A percentile compares a stretch with the other conserved stretches of the same genome.
Evolutionary conservation across 2,888 invertebrate species (phyloP).

Genomic region (Dryobotodes eremita): DNA sequence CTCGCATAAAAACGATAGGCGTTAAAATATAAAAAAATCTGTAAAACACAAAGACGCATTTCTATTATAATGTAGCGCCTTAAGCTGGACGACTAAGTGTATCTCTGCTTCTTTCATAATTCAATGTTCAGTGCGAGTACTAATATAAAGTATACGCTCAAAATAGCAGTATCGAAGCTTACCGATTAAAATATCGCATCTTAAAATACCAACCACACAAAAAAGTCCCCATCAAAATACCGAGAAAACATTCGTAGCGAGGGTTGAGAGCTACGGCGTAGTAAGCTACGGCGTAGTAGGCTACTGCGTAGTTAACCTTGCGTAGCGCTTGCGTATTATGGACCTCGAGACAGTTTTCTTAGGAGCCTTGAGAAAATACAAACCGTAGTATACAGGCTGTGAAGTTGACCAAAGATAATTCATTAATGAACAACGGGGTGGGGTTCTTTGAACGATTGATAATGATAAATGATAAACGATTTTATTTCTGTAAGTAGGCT

Average conservation of each 20-base stretch:
- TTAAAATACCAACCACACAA: constrained; percentile 21
- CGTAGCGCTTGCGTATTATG: constrained; percentile 35
- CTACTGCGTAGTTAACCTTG: constrained; percentile 31
- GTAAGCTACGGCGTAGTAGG: constrained; percentile 35
- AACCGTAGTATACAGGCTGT: constrained; percentile 16
- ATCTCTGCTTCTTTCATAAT: background rate
- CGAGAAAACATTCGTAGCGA: constrained; percentile 22
- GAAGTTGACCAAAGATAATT: constrained; percentile 29
- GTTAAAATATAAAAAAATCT: background rate
- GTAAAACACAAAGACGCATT: background rate
- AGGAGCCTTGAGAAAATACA: background rate
- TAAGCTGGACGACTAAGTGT: background rate
- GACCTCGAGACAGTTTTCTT: constrained; percentile 4
- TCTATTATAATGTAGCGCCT: background rate
- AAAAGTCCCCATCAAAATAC: constrained; percentile 20
- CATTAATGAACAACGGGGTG: constrained; percentile 15
- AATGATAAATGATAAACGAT: background rate
- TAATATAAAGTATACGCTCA: background rate
- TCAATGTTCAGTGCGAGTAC: background rate
- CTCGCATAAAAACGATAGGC: background rate
- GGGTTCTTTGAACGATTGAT: background rate
- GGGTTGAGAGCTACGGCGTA: constrained; percentile 36
- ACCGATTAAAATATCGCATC: background rate
- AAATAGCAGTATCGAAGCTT: constrained; percentile 6
- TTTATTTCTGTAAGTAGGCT: too few relatives aligned